Conservation (phyloP, 2,888 invertebrate species). For the Diarsia mendica region DNA sequence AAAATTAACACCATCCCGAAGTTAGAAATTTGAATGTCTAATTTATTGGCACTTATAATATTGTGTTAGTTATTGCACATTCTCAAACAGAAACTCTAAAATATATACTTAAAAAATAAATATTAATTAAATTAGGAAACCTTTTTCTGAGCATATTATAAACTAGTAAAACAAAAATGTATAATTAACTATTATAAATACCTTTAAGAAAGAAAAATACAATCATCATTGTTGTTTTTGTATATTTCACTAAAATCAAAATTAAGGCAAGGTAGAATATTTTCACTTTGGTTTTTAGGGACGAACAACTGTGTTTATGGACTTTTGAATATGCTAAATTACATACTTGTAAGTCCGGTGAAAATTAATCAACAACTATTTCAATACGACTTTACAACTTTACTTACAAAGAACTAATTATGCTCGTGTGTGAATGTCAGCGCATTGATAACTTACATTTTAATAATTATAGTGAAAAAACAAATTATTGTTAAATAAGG, state of each 20-base stretch:
- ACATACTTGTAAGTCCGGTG: conserved; percentile 24
- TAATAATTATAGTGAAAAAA: conserved; percentile 9
- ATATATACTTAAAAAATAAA: conserved; percentile 50
- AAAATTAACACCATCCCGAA: conserved; percentile 44
- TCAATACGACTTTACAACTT: conserved; percentile 57
- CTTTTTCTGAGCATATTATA: conserved; percentile 74
- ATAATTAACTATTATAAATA: conserved; percentile 41
- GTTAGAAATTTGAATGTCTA: conserved; percentile 39
- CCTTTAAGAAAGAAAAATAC: conserved; percentile 15
- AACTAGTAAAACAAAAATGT: conserved; percentile 62
- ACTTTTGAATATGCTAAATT: conserved; percentile 18
- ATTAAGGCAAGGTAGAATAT: conserved; percentile 56
- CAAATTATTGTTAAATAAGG: background rate
- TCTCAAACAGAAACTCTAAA: conserved; percentile 45
- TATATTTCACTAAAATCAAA: conserved; percentile 61
- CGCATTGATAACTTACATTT: conserved; percentile 31
- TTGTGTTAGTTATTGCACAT: conserved; percentile 65
- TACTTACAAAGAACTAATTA: conserved; percentile 50
- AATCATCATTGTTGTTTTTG: conserved; percentile 23
- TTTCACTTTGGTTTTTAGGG: conserved; percentile 54
- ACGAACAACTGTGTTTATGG: conserved; percentile 32
- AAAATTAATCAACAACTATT: conserved; percentile 51
- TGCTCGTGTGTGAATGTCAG: conserved; percentile 49
- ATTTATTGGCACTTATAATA: conserved; percentile 62
- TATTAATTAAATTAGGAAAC: conserved; percentile 78